Evolutionary conservation across 1,140 invertebrate species (phyloP).

Genomic region (Thalassaphorura encarpata): DNA sequence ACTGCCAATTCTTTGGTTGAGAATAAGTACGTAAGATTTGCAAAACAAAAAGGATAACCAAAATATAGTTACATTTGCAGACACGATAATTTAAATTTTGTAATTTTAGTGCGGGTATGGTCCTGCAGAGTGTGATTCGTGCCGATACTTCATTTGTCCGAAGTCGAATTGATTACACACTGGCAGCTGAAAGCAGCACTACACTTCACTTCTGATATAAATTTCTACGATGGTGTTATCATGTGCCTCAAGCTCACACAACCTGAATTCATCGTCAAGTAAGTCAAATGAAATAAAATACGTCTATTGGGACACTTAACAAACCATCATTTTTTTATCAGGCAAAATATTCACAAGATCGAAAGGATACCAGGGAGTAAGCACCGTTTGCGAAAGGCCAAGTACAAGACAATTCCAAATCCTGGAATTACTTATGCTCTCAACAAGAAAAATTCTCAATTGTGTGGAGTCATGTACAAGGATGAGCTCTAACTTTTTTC

Average conservation of each 20-base stretch:
- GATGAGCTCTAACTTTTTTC: constrained; percentile 21
- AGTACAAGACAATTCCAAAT: constrained; percentile 41
- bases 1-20: constrained; percentile 73
- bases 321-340: constrained; percentile 35
- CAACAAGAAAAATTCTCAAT: constrained; percentile 68
- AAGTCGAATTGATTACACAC: constrained; percentile 56
- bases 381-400: constrained; percentile 50
- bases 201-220: constrained; percentile 62
- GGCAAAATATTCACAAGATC: constrained; percentile 54
- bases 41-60: not conserved
- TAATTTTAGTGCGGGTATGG: constrained; percentile 59
- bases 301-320: not conserved
- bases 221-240: constrained; percentile 64
- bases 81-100: constrained; percentile 35
- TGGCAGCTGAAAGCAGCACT: constrained; percentile 60
- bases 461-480: constrained; percentile 47
- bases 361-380: constrained; percentile 58
- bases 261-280: constrained; percentile 55
- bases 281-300: constrained; percentile 32
- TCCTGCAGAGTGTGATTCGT: constrained; percentile 53
- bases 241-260: constrained; percentile 71
- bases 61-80: constrained; percentile 5
- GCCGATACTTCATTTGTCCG: constrained; percentile 57
- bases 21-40: constrained; percentile 48
- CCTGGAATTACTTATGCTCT: constrained; percentile 62